phyloP scores from a whole-genome alignment of 1,140 invertebrate species.

The honey bee (Apis mellifera) region DNA sequence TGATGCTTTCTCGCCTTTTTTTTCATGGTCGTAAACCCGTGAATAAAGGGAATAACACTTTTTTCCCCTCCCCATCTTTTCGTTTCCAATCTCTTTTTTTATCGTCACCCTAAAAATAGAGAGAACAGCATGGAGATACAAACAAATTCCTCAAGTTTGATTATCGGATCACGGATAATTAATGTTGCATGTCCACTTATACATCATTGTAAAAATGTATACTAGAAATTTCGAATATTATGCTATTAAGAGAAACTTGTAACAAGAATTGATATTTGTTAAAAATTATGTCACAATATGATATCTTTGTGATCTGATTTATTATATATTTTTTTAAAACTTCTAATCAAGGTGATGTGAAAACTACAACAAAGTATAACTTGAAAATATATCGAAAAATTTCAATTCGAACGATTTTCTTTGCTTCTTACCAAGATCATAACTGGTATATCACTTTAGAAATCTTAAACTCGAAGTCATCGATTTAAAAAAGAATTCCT shows the following conservation, averaged over 20 bases:
- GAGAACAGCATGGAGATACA: not conserved
- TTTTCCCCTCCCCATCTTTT: not conserved
- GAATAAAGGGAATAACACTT: not conserved
- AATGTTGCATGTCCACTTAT: not conserved
- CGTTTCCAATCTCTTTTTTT: not conserved
- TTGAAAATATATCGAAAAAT: too few species aligned
- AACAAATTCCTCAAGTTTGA: not conserved
- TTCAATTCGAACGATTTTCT: not conserved
- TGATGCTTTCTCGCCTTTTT: slow-evolving; percentile 1
- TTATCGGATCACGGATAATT: slow-evolving; percentile 15
- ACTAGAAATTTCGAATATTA: too few species aligned
- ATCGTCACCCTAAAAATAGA: not conserved
- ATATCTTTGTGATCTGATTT: too few species aligned
- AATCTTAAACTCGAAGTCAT: not conserved
- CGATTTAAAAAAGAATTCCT: slow-evolving; percentile 10
- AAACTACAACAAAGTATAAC: too few species aligned
- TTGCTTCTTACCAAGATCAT: not conserved
- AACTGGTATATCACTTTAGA: not conserved
- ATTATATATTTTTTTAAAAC: too few species aligned
- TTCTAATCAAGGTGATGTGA: too few species aligned
- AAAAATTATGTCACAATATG: too few species aligned
- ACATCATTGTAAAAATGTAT: not conserved
- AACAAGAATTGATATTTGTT: too few species aligned
- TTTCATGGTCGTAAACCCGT: not conserved
- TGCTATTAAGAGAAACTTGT: too few species aligned